phyloP scores from a whole-genome alignment of 2,113 vertebrate genomes.

The Nyctibius bracteatus region DNA sequence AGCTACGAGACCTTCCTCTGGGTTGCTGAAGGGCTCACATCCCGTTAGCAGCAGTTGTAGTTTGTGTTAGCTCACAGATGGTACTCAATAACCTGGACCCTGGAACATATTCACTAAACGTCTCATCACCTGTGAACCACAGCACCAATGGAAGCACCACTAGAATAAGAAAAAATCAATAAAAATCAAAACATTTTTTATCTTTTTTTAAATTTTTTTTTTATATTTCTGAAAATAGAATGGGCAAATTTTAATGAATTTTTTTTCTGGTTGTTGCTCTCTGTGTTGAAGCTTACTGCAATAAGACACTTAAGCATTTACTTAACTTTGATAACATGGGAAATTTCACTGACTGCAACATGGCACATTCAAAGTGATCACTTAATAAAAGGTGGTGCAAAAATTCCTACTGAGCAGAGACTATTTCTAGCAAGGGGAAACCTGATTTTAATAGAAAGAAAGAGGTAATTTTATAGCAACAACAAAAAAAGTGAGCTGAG shows the following conservation, averaged over 20 bases:
- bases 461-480: neutral
- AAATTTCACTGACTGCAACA: neutral
- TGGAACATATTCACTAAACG: neutral
- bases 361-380: neutral
- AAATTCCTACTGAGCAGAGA: neutral
- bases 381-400: neutral
- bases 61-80: neutral
- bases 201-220: neutral
- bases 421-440: neutral
- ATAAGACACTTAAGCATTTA: neutral
- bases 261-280: neutral
- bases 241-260: rapidly evolving
- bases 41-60: neutral
- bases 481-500: neutral
- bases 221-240: neutral
- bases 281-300: neutral
- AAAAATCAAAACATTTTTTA: neutral
- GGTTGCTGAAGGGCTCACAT: neutral
- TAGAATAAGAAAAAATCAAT: neutral
- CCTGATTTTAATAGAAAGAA: neutral
- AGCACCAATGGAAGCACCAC: neutral
- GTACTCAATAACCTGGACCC: neutral
- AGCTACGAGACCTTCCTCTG: neutral
- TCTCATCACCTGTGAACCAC: neutral
- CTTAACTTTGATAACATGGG: neutral